Percentiles rank a stretch among this genome's conserved stretches.
Evolutionary conservation across 2,797 vertebrate genomes (phyloP).

Genomic region (Cossypha heuglini): DNA sequence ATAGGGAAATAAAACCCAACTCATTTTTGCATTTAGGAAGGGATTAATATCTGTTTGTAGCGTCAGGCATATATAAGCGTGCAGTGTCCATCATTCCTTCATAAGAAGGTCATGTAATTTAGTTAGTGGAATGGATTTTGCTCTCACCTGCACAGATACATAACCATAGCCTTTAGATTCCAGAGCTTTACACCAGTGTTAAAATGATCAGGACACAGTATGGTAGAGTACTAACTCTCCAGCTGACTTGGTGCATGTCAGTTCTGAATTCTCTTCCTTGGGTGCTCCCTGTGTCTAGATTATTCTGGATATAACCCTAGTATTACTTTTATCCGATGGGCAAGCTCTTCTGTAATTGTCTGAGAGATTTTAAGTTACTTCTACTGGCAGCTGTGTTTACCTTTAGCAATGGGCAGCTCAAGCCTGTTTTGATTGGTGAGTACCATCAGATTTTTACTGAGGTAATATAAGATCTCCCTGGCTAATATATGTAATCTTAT

Average conservation of each 20-base stretch:
- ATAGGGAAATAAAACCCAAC: neutral
- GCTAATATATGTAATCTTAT: neutral
- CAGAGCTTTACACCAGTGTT: neutral
- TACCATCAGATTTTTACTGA: neutral
- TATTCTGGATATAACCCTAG: neutral
- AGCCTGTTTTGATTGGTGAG: neutral
- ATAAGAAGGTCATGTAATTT: neutral
- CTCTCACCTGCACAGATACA: neutral
- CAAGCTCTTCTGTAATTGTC: neutral
- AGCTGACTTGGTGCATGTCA: neutral
- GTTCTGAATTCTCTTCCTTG: neutral
- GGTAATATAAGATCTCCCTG: neutral
- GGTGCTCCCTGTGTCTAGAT: neutral
- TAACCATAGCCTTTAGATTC: neutral
- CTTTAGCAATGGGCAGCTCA: neutral
- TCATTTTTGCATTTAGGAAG: neutral
- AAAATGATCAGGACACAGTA: neutral
- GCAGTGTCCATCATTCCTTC: neutral
- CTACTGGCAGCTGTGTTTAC: neutral
- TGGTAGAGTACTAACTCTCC: neutral
- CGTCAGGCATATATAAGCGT: fast-evolving
- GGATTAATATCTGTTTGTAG: neutral
- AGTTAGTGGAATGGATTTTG: neutral
- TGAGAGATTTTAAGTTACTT: neutral
- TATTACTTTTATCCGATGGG: neutral